A percentile compares a stretch with the other conserved stretches of the same genome.
phyloP scores from a whole-genome alignment of 2,113 vertebrate genomes.

The Pelobates fuscus region DNA sequence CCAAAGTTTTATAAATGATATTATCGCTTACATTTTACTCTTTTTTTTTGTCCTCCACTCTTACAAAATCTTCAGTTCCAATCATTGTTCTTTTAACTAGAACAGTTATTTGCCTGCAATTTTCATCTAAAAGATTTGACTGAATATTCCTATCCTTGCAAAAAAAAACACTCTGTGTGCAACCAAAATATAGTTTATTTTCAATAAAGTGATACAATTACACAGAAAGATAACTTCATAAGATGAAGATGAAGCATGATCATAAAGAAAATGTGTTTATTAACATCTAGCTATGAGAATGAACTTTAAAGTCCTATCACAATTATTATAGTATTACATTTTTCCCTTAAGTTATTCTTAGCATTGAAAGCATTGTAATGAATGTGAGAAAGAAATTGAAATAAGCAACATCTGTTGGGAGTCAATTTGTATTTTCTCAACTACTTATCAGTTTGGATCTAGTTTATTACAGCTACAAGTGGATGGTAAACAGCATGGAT shows the following conservation, averaged over 20 bases:
- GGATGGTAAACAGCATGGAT: background rate
- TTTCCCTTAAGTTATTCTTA: background rate
- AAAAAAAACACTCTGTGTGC: background rate
- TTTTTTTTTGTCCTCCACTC: too few relatives aligned
- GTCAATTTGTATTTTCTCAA: background rate
- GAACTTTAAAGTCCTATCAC: background rate
- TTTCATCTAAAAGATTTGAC: too few relatives aligned
- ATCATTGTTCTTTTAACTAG: too few relatives aligned
- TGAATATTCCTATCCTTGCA: background rate
- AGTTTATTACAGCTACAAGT: background rate
- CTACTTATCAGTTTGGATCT: background rate
- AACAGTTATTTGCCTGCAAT: too few relatives aligned
- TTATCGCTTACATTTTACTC: too few relatives aligned
- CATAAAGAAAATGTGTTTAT: conserved; percentile 3
- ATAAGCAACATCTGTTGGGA: background rate
- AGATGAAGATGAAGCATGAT: background rate
- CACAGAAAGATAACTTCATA: background rate
- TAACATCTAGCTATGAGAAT: conserved; percentile 16
- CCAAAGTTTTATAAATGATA: too few relatives aligned
- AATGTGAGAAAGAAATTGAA: conserved; percentile 6
- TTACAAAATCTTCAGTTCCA: too few relatives aligned
- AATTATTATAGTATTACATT: conserved; percentile 15
- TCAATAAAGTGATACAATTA: conserved; percentile 2
- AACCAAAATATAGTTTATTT: background rate
- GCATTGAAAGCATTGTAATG: background rate